Evolutionary conservation across 92 coral and sea anemone species (phyloP).

Genomic region (Umimayanthus chanpuru): DNA sequence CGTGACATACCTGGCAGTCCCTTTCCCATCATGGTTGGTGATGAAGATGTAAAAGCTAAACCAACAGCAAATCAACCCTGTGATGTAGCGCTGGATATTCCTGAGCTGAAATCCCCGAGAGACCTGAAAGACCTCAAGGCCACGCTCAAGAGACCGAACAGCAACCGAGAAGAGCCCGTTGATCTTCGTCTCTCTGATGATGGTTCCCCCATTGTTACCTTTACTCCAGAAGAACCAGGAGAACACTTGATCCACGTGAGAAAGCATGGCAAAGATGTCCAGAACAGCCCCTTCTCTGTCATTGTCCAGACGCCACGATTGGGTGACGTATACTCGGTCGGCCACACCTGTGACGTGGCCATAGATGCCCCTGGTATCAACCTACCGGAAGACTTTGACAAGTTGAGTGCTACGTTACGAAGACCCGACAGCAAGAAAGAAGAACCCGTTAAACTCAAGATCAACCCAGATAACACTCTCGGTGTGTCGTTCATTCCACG

Average conservation of each 20-base stretch:
- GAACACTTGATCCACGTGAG: conserved; percentile 91
- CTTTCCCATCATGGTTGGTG: conserved; percentile 57
- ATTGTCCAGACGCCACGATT: conserved; percentile 97
- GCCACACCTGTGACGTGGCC: conserved; percentile 91
- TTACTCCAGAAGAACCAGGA: conserved; percentile 94
- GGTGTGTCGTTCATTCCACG: conserved; percentile 94
- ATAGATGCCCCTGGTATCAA: conserved; percentile 66
- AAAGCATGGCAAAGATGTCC: conserved; percentile 79
- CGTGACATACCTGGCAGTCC: conserved; percentile 55
- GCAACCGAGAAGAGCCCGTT: conserved; percentile 85
- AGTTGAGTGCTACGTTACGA: conserved; percentile 85
- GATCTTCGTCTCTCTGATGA: conserved; percentile 83
- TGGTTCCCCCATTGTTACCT: conserved; percentile 86
- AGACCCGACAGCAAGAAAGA: conserved; percentile 93
- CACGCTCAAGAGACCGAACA: conserved; percentile 86
- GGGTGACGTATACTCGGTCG: conserved; percentile 94
- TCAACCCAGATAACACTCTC: conserved; percentile 82
- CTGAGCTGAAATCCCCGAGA: conserved; percentile 45
- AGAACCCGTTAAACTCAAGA: conserved; percentile 76
- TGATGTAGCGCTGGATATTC: conserved; percentile 61
- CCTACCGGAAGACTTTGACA: conserved; percentile 77
- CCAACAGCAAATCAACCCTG: conserved; percentile 45
- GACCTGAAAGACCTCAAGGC: conserved; percentile 68
- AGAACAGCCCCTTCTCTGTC: conserved; percentile 97
- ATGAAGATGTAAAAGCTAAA: conserved; percentile 36